Conservation (phyloP, 2,888 invertebrate species). For the Merodon equestris region DNA sequence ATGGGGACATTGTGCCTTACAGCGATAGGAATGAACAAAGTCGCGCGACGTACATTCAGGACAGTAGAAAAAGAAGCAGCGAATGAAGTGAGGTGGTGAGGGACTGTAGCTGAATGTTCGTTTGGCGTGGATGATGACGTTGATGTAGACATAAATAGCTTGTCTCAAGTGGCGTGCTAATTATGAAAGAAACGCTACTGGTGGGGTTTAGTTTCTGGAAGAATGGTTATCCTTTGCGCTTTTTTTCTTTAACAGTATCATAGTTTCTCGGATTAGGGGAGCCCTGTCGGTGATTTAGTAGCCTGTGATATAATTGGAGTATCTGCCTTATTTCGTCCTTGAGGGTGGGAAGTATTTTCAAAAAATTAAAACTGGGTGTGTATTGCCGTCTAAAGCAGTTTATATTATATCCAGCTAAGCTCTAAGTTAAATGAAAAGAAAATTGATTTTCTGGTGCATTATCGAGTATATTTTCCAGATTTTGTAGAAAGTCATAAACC, state of each 20-base stretch:
- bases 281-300: too few relatives aligned
- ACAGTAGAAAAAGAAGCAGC: constrained; percentile 19
- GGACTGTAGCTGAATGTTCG: constrained; percentile 34
- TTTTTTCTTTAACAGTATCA: neutral
- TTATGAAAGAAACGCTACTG: constrained; percentile 33
- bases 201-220: constrained; percentile 14
- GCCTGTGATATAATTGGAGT: too few relatives aligned
- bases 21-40: constrained; percentile 13
- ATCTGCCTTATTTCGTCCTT: too few relatives aligned
- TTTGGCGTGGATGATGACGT: constrained; percentile 20
- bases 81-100: constrained; percentile 11
- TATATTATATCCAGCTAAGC: too few relatives aligned
- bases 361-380: too few relatives aligned
- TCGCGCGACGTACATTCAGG: constrained; percentile 11
- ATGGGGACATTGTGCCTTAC: constrained; percentile 44
- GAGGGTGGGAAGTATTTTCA: too few relatives aligned
- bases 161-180: constrained; percentile 61
- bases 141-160: constrained; percentile 54
- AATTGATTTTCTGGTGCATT: too few relatives aligned
- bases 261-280: too few relatives aligned
- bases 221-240: neutral
- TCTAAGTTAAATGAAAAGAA: too few relatives aligned
- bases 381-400: too few relatives aligned
- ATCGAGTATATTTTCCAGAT: too few relatives aligned
- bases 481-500: too few relatives aligned